Base-by-base conservation (phyloP, 1,140 invertebrate species). In the Lasioglossum baleicum region DNA sequence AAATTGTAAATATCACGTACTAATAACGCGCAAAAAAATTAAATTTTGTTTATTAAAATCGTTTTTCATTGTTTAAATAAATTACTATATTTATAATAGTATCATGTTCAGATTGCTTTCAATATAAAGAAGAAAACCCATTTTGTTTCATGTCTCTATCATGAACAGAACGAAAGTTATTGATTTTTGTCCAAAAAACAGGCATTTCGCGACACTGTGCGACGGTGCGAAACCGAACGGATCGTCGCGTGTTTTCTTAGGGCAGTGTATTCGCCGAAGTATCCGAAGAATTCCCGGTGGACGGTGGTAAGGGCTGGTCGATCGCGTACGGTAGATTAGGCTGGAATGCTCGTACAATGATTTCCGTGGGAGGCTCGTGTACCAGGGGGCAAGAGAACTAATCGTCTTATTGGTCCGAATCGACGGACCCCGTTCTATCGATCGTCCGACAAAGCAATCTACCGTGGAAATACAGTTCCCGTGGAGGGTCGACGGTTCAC, bases 371-470 rank as follows among this genome's bases (percentile, higher is more conserved):
- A n/a, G 56, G 56, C 56, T 70, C 61, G 66, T 69, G 58, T 78
- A 71, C 44, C 40, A 44, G 60, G 44, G 44, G 44, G 44, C 71
- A 58, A 63, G 67, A n/a, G n/a, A n/a, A 75, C 77, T 83, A 83
- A 83, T 84, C 72, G 71, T 65, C 83, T 83, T 83, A 83, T 80
- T 79, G 82, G 82, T 22, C 22, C 40, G 77, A 80, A 75, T 76
- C 65, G 56, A 40, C 65, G 71, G 65, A 80, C 77, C 58, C 61
- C 70, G 60, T 71, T 80, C 76, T 26, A 81, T 75, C 67, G 72
- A 84, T 71, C 35, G 81, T 67, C 10, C 61, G 7, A 64, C 82
- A 83, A 80, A 75, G 76, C 77, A 48, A 75, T 71, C 22, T 60
- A 22, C 13, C n/a, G 63, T 58, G 63, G 80, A 68, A 82, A 51